Base-by-base conservation (phyloP, 2,113 vertebrate species). In the Etia nguti region DNA sequence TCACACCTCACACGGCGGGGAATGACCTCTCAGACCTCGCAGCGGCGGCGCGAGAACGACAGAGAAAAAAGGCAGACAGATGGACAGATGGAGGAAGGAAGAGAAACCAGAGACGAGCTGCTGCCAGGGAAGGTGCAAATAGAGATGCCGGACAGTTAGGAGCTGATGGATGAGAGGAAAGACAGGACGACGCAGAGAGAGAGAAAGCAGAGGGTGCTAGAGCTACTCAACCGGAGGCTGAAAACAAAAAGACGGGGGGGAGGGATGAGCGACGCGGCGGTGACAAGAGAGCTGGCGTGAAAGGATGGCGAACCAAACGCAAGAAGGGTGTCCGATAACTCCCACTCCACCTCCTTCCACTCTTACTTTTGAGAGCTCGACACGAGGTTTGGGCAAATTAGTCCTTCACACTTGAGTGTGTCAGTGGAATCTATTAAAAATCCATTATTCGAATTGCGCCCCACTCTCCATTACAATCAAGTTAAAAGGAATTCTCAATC, bases 361-460 rank as follows among this genome's bases (percentile, higher is more conserved):
- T 77, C 75, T 16, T 79, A 68, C 90, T 91, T 90, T 31, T 68
- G 88, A 92, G 86, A 88, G 81, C 38, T 85, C 86, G 86, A 93
- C 87, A 83, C 29, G 22, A 90, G 87, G 85, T 93, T 92, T 87
- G 90, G 86, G 85, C 73, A 92, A 93, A 94, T 89, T 90, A 93
- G 90, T 88, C 92, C 91, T 95, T 94, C 89, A 90, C 94, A 95
- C 93, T 93, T 85, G 77, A 94, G 88, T 88, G 92, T 95, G 89
- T 95, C 87, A 81, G 89, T 88, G 60, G 89, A 94, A 94, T 95
- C 93, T 95, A 94, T 95, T 96, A 94, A 94, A 95, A 94, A 93
- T 85, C 94, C 93, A 95, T 95, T 95, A 95, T 95, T 95, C 95
- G 90, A 96, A 95, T 95, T 93, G 95, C 85, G 82, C 87, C 80